phyloP scores from a whole-genome alignment of 2,797 vertebrate species.

The Agapornis canus region DNA sequence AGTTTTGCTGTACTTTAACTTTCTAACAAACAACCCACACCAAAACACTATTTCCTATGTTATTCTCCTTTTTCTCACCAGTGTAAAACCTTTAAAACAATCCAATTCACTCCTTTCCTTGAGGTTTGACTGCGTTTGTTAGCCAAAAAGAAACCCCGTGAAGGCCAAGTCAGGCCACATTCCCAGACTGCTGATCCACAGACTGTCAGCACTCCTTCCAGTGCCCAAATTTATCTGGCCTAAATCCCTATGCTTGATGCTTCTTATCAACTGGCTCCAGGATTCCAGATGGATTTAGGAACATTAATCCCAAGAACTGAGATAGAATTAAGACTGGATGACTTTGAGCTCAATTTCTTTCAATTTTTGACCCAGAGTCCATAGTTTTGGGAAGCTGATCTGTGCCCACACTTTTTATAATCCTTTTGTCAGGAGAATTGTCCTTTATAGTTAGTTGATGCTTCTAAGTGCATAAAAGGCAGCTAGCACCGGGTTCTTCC shows the following conservation, averaged over 20 bases:
- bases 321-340: neutral
- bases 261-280: neutral
- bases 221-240: neutral
- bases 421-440: neutral
- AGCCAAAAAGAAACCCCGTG: neutral
- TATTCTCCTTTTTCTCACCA: neutral
- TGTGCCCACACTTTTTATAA: neutral
- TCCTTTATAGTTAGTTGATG: neutral
- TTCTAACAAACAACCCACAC: neutral
- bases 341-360: neutral
- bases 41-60: neutral
- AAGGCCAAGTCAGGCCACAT: neutral
- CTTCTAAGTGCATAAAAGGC: neutral
- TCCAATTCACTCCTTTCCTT: neutral
- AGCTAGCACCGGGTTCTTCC: neutral
- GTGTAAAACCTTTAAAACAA: neutral
- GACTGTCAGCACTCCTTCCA: neutral
- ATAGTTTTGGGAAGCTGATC: neutral
- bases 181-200: neutral
- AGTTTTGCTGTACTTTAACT: neutral
- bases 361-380: neutral
- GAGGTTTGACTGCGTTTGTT: neutral
- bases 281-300: neutral
- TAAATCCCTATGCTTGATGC: neutral
- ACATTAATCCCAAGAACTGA: neutral